Conservation (phyloP, 2,113 vertebrate species). For the Gallinago jamesoni region DNA sequence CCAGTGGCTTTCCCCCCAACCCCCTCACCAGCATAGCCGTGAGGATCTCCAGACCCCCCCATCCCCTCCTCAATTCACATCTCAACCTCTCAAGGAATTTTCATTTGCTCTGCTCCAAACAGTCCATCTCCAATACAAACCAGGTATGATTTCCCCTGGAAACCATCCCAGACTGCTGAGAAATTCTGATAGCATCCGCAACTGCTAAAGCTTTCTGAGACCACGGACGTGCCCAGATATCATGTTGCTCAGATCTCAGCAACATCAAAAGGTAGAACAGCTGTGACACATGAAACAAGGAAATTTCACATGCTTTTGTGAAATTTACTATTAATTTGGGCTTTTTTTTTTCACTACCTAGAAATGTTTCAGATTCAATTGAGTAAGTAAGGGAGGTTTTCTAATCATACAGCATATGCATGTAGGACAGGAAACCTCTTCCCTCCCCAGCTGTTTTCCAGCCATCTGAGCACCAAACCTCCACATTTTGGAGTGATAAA, state of each 20-base stretch:
- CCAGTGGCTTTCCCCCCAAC: not conserved
- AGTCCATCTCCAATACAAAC: not conserved
- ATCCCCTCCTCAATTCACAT: not conserved
- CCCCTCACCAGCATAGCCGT: not conserved
- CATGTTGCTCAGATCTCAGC: not conserved
- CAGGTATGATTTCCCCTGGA: not conserved
- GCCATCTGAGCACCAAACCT: not conserved
- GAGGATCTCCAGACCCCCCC: not conserved
- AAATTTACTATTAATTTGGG: not conserved
- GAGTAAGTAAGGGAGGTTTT: not conserved
- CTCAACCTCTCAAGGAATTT: not conserved
- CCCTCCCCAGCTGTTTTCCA: not conserved
- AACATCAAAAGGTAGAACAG: not conserved
- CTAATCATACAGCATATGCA: accelerated
- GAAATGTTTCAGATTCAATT: not conserved
- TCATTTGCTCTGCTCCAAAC: not conserved
- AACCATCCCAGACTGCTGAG: not conserved
- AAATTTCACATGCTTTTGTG: not conserved
- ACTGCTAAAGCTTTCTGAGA: not conserved
- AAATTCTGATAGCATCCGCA: not conserved
- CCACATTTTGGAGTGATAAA: not conserved
- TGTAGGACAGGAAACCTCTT: not conserved
- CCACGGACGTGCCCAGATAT: accelerated
- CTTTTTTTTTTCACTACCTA: not conserved
- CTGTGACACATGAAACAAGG: not conserved